Evolutionary conservation across 2,888 invertebrate genomes (phyloP).

Genomic region (Synergus gifuensis): DNA sequence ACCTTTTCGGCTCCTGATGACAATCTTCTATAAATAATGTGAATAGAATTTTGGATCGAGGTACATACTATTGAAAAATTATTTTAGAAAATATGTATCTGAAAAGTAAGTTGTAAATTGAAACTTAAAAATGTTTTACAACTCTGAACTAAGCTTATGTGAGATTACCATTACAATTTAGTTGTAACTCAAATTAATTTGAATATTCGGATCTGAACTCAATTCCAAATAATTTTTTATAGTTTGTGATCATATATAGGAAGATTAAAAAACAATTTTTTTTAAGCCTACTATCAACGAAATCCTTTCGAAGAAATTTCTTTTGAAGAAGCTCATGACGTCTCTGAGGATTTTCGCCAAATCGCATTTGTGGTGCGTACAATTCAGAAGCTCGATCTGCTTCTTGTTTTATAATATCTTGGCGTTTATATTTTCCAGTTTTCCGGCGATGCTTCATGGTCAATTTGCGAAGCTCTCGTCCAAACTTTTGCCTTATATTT

Average conservation of each 20-base stretch:
- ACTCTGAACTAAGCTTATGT: too few relatives aligned
- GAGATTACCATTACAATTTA: too few relatives aligned
- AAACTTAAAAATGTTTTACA: not conserved
- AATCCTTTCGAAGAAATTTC: constrained; percentile 51
- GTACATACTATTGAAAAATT: constrained; percentile 3
- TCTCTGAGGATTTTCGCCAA: constrained; percentile 61
- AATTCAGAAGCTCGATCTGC: constrained; percentile 59
- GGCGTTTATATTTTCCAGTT: constrained; percentile 11
- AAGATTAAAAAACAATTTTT: not conserved
- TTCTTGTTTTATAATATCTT: constrained; percentile 35
- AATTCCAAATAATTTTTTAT: too few relatives aligned
- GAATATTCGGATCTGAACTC: too few relatives aligned
- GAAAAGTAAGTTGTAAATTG: constrained; percentile 5
- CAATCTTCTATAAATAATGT: constrained; percentile 60
- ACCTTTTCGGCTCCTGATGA: constrained; percentile 79
- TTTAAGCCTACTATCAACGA: constrained; percentile 56
- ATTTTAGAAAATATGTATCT: not conserved
- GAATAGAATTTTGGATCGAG: not conserved
- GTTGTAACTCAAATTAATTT: too few relatives aligned
- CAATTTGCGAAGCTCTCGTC: constrained; percentile 79
- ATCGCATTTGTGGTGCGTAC: constrained; percentile 82
- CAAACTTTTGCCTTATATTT: constrained; percentile 79
- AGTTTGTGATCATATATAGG: not conserved
- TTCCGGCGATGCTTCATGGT: constrained; percentile 74
- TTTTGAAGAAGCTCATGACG: constrained; percentile 76